Conservation (phyloP, 2,113 vertebrate species). For the Paedocypris sp. region DNA sequence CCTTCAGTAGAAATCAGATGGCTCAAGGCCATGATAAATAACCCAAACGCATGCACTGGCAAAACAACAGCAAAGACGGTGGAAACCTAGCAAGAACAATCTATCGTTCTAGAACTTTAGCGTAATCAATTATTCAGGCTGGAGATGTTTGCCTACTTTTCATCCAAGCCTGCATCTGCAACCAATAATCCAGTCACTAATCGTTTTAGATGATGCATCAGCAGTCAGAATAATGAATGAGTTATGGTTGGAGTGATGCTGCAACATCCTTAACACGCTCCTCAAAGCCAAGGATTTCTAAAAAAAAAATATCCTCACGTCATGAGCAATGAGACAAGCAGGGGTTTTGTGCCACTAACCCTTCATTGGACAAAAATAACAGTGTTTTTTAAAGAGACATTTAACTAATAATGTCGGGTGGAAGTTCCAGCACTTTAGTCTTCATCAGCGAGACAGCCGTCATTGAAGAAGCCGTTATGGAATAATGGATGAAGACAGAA, state of each 20-base stretch:
- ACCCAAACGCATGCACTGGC: not conserved
- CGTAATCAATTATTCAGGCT: not conserved
- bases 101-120: not conserved
- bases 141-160: constrained; percentile 1
- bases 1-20: not conserved
- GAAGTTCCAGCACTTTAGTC: too few relatives aligned
- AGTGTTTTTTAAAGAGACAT: too few relatives aligned
- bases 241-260: constrained; percentile 8
- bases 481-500: not conserved
- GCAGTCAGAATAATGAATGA: constrained; percentile 25
- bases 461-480: constrained; percentile 10
- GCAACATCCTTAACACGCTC: not conserved
- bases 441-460: too few relatives aligned
- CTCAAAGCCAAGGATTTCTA: not conserved
- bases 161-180: constrained; percentile 21
- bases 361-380: too few relatives aligned
- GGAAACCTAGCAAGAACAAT: not conserved
- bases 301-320: not conserved
- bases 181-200: constrained; percentile 20
- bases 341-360: not conserved
- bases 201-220: constrained; percentile 22
- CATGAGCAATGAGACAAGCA: not conserved
- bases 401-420: too few relatives aligned
- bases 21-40: not conserved
- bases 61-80: not conserved